These are phyloP conservation scores for Pica pica DNA, from an alignment of 2,113 vertebrate genomes.

Conservation along the genomic window DNA sequence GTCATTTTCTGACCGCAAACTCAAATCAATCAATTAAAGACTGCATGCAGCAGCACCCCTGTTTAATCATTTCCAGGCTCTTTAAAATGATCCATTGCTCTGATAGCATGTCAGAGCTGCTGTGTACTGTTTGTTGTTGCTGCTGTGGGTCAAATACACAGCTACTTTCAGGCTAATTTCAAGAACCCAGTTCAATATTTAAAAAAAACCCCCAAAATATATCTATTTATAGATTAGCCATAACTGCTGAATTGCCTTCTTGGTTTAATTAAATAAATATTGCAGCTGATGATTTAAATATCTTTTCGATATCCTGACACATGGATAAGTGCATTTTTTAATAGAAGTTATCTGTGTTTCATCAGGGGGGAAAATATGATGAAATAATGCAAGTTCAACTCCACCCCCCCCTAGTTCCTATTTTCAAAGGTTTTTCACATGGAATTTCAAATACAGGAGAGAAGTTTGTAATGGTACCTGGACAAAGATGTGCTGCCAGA, in stretches of 20 bases:
- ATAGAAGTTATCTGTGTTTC: not conserved
- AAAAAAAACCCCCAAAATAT: not conserved
- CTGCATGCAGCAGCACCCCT: conserved; percentile 63
- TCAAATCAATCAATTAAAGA: conserved; percentile 81
- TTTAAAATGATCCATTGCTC: conserved; percentile 64
- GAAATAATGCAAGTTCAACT: not conserved
- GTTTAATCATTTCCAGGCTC: conserved; percentile 76
- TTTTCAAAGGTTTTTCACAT: not conserved
- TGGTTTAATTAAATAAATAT: not conserved
- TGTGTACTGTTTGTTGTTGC: conserved; percentile 45
- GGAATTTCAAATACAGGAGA: not conserved
- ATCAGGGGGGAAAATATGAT: not conserved
- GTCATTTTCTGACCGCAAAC: conserved; percentile 79
- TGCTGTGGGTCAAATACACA: conserved; percentile 49
- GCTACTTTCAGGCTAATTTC: conserved; percentile 29
- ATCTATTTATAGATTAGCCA: not conserved
- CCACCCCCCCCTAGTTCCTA: not conserved
- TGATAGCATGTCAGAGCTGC: conserved; percentile 42
- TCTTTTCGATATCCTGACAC: not conserved
- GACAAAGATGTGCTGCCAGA: not conserved
- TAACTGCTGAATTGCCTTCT: not conserved
- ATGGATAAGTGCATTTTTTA: not conserved
- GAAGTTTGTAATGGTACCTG: not conserved
- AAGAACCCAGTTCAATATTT: not conserved
- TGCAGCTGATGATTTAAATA: not conserved